Conservation (phyloP, 1,140 invertebrate genomes). For the Zaprionus lachaisei region DNA sequence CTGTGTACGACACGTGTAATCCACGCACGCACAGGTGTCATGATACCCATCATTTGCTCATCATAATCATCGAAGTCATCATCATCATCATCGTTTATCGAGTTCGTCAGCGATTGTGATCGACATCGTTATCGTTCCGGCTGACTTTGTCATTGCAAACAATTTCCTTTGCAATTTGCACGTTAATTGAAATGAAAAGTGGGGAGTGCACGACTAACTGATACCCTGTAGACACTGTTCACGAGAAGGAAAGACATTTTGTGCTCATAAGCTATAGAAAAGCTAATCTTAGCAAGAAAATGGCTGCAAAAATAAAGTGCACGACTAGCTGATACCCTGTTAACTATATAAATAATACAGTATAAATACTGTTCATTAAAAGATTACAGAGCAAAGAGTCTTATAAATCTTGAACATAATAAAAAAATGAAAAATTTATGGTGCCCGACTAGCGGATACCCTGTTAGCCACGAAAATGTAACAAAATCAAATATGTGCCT, state of each 20-base stretch:
- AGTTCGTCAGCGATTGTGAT: neutral
- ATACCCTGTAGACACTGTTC: neutral
- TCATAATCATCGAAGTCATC: neutral
- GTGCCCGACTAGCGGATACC: neutral
- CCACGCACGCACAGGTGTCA: conserved; percentile 7
- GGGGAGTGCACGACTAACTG: neutral
- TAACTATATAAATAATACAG: neutral
- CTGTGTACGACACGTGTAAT: conserved; percentile 10
- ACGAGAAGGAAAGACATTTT: neutral
- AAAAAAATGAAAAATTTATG: neutral
- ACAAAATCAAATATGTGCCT: neutral
- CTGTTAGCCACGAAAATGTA: neutral
- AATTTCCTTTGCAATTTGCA: conserved; percentile 48
- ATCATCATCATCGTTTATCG: neutral
- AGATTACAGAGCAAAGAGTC: too few species aligned
- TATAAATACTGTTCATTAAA: too few species aligned
- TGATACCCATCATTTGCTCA: neutral
- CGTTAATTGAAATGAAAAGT: conserved; percentile 45
- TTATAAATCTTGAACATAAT: too few species aligned
- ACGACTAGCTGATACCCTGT: neutral
- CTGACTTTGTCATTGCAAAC: conserved; percentile 30
- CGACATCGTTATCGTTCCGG: conserved; percentile 9
- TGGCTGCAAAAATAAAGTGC: neutral
- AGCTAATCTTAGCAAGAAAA: neutral
- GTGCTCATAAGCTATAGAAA: too few species aligned